A percentile compares a stretch with the other conserved stretches of the same genome.
Evolutionary conservation across 2,113 vertebrate genomes (phyloP).

Genomic region (Apodemus speciosus): DNA sequence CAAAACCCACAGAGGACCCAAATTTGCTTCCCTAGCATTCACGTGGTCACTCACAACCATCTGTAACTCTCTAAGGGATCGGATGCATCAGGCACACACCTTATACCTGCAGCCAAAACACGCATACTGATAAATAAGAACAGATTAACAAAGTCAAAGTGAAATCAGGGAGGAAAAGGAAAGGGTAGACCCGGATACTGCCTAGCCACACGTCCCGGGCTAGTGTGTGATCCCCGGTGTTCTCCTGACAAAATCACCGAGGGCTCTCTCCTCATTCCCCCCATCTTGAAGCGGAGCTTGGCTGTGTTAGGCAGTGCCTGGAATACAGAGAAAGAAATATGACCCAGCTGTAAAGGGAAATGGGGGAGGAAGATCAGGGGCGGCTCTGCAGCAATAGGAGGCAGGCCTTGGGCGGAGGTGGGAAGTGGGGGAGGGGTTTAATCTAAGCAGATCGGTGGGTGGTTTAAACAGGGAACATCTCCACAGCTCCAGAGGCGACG

Average conservation of each 20-base stretch:
- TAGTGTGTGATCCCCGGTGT: background rate
- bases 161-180: background rate
- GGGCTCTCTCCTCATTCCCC: background rate
- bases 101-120: background rate
- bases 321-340: background rate
- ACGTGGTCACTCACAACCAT: background rate
- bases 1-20: background rate
- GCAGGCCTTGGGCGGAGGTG: background rate
- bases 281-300: background rate
- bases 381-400: background rate
- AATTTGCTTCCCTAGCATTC: too few species aligned
- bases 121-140: background rate
- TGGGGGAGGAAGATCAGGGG: background rate
- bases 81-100: background rate
- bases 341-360: background rate
- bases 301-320: background rate
- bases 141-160: too few species aligned
- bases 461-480: background rate
- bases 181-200: background rate
- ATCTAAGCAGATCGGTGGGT: background rate
- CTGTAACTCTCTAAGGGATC: background rate
- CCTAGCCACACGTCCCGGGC: background rate
- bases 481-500: background rate
- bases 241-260: background rate
- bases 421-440: background rate